Evolutionary conservation across 2,888 invertebrate genomes (phyloP).

Genomic region (Pseudanteris insignis): DNA sequence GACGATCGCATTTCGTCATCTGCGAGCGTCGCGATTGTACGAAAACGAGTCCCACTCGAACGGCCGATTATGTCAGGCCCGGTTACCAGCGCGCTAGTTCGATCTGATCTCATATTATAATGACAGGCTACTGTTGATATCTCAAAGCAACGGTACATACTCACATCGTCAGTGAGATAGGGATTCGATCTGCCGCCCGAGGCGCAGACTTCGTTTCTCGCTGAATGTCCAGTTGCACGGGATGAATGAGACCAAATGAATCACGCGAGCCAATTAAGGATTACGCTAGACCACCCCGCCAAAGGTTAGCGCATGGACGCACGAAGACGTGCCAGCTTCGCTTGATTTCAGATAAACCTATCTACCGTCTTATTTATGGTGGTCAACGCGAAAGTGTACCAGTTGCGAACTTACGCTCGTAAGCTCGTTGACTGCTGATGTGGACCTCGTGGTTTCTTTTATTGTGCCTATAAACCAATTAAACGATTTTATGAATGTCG

Average conservation of each 20-base stretch:
- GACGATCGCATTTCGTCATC: constrained; percentile 53
- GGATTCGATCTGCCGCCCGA: constrained; percentile 52
- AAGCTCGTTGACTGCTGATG: constrained; percentile 22
- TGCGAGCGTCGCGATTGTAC: constrained; percentile 45
- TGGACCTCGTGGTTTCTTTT: constrained; percentile 33
- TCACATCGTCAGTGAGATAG: constrained; percentile 51
- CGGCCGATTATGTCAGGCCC: constrained; percentile 59
- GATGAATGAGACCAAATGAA: constrained; percentile 63
- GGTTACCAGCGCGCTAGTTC: constrained; percentile 59
- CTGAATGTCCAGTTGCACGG: constrained; percentile 54
- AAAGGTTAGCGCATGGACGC: constrained; percentile 17
- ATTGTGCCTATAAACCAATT: constrained; percentile 29
- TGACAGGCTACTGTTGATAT: constrained; percentile 53
- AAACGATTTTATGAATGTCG: constrained; percentile 17
- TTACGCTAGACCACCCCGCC: constrained; percentile 50
- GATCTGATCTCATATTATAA: constrained; percentile 61
- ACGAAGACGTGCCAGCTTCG: constrained; percentile 30
- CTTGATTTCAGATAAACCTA: constrained; percentile 37
- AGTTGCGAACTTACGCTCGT: constrained; percentile 4
- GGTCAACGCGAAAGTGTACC: constrained; percentile 13
- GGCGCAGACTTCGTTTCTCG: constrained; percentile 52
- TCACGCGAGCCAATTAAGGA: constrained; percentile 64
- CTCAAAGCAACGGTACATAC: constrained; percentile 43
- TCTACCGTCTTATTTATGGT: constrained; percentile 37
- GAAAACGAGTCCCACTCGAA: constrained; percentile 45